Evolutionary conservation across 1,140 invertebrate species (phyloP), one percentile per base, ranked within the genome.

Genomic region (Cydia fagiglandana): DNA sequence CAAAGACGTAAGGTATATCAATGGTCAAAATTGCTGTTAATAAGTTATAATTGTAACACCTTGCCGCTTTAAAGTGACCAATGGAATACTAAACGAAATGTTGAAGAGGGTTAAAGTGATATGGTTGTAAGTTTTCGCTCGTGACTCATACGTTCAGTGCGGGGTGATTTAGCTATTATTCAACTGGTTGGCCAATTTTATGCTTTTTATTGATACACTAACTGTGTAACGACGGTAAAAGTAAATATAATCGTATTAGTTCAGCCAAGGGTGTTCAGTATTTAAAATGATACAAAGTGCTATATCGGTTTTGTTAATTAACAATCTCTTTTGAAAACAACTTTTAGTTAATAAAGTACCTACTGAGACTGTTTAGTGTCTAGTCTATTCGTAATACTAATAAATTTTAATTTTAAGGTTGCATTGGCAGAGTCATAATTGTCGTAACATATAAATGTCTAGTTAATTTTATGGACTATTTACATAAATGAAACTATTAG

Each of bases 161-260:
- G 7, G 64, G 17, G 45, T 70, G 66, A 70, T 70, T 70, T 38
- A 15, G 66, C 64, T 38, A 4, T 70, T 45, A 28, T 70, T 70
- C 56, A 17, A 41, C 17, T 17, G n/a, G 45, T 70, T 70, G 30
- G 66, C 17, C 30, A n/a, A 38, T 70, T 70, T 70, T 10, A 70
- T 6, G 66, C 34, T 70, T 70, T 28, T 70, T 70, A 61, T 61
- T 45, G 30, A 38, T 70, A 17, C 15, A n/a, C 12, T 34, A 68
- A 68, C 64, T 13, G 64, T 68, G 28, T 34, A 34, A 15, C n/a
- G 34, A 41, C 7, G 34, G 66, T 70, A 17, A 70, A 38, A 70
- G 38, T 38, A 45, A 70, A 70, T 70, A 38, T 45, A 20, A 10
- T 17, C 7, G 56, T 4, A 61, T 61, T 24, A n/a, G n/a, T 53